Percentiles rank a stretch among this genome's conserved stretches.
phyloP scores from a whole-genome alignment of 2,797 vertebrate genomes.

The Gila robusta region DNA sequence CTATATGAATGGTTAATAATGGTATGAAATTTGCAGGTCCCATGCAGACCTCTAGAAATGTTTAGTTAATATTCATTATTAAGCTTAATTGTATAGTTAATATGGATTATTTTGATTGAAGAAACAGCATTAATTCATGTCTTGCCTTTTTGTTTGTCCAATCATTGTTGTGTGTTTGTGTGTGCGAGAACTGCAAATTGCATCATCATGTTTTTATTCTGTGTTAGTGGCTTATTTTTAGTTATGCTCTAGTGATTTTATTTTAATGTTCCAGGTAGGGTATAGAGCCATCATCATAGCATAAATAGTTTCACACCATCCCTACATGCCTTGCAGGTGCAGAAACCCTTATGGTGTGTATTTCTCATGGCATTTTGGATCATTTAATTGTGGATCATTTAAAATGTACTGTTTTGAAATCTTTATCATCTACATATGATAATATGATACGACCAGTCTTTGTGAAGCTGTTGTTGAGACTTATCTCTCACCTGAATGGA shows the following conservation, averaged over 20 bases:
- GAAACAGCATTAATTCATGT: constrained; percentile 37
- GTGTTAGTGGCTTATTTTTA: constrained; percentile 69
- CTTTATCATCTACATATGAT: constrained; percentile 10
- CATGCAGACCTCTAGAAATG: neutral
- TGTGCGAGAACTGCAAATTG: constrained; percentile 72
- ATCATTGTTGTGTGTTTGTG: constrained; percentile 66
- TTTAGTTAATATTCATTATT: neutral
- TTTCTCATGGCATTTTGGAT: neutral
- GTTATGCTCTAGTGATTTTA: constrained; percentile 62
- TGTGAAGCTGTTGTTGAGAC: neutral
- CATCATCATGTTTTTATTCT: constrained; percentile 77
- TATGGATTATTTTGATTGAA: constrained; percentile 48
- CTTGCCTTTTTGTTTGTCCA: constrained; percentile 67
- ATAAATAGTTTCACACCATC: constrained; percentile 42
- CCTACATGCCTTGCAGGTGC: constrained; percentile 50
- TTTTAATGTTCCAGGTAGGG: constrained; percentile 33
- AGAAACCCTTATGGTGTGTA: constrained; percentile 12
- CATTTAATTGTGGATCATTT: neutral
- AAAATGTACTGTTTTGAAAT: neutral
- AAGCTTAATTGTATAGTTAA: constrained; percentile 44
- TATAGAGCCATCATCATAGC: constrained; percentile 37
- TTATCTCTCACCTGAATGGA: neutral
- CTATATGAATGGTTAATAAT: neutral
- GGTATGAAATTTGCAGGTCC: neutral
- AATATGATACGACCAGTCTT: neutral